These are phyloP conservation scores for Gambelia wislizenii DNA, from an alignment of 2,797 vertebrate genomes.

Conservation along the genomic window DNA sequence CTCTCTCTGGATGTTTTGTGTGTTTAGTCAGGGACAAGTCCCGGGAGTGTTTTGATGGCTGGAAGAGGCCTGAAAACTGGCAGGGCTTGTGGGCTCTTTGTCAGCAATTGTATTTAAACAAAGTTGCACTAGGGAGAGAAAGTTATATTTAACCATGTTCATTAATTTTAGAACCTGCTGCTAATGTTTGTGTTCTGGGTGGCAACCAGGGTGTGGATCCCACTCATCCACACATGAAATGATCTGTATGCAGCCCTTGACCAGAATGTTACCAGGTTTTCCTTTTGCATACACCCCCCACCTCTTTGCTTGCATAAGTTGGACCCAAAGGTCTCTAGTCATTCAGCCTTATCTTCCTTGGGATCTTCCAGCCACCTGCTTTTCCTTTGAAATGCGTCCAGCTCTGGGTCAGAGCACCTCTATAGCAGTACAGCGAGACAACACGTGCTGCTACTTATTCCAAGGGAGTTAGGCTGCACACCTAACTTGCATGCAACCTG, in stretches of 20 bases:
- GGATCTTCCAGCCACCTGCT: background rate
- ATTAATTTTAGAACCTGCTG: background rate
- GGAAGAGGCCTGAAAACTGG: background rate
- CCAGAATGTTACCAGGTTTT: too few relatives aligned
- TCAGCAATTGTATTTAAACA: background rate
- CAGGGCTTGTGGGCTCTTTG: background rate
- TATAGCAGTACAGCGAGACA: too few relatives aligned
- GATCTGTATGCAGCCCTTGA: background rate
- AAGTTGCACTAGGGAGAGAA: background rate
- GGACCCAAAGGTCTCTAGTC: background rate
- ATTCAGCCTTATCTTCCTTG: background rate
- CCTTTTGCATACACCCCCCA: too few relatives aligned
- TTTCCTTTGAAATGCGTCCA: background rate
- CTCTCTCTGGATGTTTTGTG: background rate
- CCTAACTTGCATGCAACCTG: background rate
- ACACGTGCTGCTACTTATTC: background rate
- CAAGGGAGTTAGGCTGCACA: background rate
- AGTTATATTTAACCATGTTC: background rate
- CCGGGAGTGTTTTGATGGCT: background rate
- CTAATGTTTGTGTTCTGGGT: conserved; percentile 2
- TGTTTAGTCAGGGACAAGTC: background rate
- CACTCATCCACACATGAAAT: background rate
- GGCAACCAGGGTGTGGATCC: background rate
- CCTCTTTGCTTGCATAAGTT: background rate
- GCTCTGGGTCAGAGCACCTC: background rate